phyloP scores from a whole-genome alignment of 1,140 invertebrate species.

The Heliothis subflexa region DNA sequence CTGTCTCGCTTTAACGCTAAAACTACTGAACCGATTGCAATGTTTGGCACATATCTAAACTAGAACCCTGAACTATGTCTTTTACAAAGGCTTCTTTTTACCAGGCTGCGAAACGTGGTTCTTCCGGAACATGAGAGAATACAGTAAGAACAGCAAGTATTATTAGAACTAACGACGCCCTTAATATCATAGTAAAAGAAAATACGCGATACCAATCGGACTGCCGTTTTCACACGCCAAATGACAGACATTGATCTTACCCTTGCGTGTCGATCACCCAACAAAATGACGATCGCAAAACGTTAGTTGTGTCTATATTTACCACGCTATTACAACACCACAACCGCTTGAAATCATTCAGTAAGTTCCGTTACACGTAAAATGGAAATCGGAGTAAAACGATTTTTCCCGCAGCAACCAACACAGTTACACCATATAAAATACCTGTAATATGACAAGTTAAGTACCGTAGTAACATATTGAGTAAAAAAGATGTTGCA shows the following conservation, averaged over 20 bases:
- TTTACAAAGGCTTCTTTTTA: no score
- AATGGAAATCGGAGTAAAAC: constrained; percentile 7
- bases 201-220: no score
- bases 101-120: no score
- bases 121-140: no score
- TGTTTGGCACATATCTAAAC: no score
- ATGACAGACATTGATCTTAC: background rate
- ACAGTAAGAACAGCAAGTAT: no score
- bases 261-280: background rate
- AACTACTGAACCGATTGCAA: no score
- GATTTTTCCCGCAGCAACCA: background rate
- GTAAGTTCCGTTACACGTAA: background rate
- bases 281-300: background rate
- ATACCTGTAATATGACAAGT: constrained; percentile 5
- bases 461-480: background rate
- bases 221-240: background rate
- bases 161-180: no score
- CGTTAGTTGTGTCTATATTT: background rate
- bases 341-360: constrained; percentile 7
- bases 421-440: background rate
- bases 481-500: constrained; percentile 1
- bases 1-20: no score
- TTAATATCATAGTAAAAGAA: no score
- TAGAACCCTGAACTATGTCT: no score
- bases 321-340: background rate